A percentile compares a stretch with the other conserved stretches of the same genome.
Conservation (phyloP, 2,888 invertebrate species). For the Hypena proboscidalis region DNA sequence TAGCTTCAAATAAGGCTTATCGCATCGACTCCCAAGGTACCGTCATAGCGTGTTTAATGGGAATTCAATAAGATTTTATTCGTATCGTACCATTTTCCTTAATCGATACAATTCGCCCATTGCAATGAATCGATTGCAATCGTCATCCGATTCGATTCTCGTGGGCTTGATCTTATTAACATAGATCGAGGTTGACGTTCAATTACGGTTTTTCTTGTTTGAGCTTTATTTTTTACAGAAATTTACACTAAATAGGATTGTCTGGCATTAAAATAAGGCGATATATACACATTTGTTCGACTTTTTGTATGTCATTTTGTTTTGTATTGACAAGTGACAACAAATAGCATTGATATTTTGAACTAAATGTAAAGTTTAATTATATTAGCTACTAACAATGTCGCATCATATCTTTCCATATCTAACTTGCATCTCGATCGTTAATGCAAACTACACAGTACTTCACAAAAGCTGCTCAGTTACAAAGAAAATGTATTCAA, state of each 20-base stretch:
- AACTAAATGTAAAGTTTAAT: too few relatives aligned
- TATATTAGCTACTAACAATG: too few relatives aligned
- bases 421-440: too few relatives aligned
- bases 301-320: not conserved
- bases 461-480: not conserved
- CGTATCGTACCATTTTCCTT: conserved; percentile 37
- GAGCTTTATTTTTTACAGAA: conserved; percentile 12
- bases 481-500: not conserved
- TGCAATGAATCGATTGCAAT: conserved; percentile 36
- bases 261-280: not conserved
- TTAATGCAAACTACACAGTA: too few relatives aligned
- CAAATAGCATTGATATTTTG: too few relatives aligned
- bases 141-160: conserved; percentile 34
- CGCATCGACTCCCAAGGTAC: conserved; percentile 17
- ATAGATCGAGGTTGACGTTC: conserved; percentile 30
- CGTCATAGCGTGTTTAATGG: conserved; percentile 36
- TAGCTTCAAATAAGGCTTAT: conserved; percentile 13
- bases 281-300: not conserved
- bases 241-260: conserved; percentile 9
- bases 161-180: conserved; percentile 32
- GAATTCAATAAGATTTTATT: conserved; percentile 38
- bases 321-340: too few relatives aligned
- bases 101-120: conserved; percentile 36
- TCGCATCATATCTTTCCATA: too few relatives aligned
- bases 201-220: conserved; percentile 20